phyloP scores from a whole-genome alignment of 1,140 invertebrate species.

The Philotrypesis tridentata region DNA sequence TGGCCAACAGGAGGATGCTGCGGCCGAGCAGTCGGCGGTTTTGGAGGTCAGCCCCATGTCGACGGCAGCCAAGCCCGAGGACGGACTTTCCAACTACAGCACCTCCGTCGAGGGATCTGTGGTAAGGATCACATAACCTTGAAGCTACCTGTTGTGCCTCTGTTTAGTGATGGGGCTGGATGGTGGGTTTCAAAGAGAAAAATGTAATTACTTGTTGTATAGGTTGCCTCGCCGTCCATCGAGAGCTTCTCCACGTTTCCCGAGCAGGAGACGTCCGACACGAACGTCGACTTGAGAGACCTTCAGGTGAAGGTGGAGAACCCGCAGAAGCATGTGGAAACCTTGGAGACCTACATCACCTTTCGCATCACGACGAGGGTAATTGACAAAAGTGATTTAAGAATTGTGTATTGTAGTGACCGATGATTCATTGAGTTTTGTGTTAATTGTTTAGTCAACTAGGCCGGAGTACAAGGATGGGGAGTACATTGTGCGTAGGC shows the following conservation, averaged over 20 bases:
- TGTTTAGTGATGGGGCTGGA: neutral
- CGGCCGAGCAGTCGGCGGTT: constrained; percentile 59
- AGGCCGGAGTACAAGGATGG: constrained; percentile 79
- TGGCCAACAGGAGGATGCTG: constrained; percentile 50
- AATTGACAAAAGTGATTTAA: constrained; percentile 42
- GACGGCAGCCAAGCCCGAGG: constrained; percentile 61
- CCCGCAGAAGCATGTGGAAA: constrained; percentile 85
- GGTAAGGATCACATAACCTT: constrained; percentile 58
- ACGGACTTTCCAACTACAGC: constrained; percentile 69
- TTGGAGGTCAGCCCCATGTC: constrained; percentile 68
- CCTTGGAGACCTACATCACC: constrained; percentile 84
- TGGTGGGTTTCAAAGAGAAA: constrained; percentile 22
- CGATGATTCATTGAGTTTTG: constrained; percentile 26
- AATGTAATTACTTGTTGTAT: constrained; percentile 38
- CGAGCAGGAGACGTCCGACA: constrained; percentile 75
- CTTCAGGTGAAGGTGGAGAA: constrained; percentile 83
- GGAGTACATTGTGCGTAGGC: constrained; percentile 81
- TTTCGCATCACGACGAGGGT: constrained; percentile 82
- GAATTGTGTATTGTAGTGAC: neutral
- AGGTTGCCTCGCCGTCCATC: constrained; percentile 77
- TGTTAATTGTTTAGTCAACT: constrained; percentile 73
- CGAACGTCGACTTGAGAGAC: constrained; percentile 76
- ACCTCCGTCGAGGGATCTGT: constrained; percentile 72
- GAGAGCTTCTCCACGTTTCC: constrained; percentile 79
- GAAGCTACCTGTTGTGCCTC: constrained; percentile 1